These are phyloP conservation scores for Oophaga sylvatica DNA, from an alignment of 2,797 vertebrate genomes.

Conservation along the genomic window DNA sequence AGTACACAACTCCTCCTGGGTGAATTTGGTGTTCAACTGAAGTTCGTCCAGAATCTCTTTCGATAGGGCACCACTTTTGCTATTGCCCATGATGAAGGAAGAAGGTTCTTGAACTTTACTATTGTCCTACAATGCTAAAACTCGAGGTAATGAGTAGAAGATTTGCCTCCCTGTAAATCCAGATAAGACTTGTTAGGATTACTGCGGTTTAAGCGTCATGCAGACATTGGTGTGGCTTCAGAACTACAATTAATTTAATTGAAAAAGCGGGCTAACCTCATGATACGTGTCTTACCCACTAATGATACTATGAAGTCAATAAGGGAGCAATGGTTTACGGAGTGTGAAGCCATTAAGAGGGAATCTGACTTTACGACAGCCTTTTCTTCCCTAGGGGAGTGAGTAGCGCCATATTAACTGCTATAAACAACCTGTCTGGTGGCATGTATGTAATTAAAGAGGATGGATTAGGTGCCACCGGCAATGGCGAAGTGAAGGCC, in stretches of 20 bases:
- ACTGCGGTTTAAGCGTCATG: conserved; percentile 52
- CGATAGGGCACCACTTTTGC: conserved; percentile 85
- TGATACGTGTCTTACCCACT: not conserved
- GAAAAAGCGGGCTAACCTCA: not conserved
- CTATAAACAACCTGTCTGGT: not conserved
- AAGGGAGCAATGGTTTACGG: not conserved
- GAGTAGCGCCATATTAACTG: not conserved
- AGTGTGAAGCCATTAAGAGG: not conserved
- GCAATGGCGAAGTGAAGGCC: too few relatives aligned
- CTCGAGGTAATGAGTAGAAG: conserved; percentile 37
- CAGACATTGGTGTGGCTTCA: conserved; percentile 10
- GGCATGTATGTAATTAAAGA: too few relatives aligned
- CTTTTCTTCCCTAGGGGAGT: not conserved
- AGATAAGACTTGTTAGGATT: conserved; percentile 54
- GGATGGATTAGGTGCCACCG: too few relatives aligned
- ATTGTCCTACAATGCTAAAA: conserved; percentile 28
- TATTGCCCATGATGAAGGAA: conserved; percentile 82
- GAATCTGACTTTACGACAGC: not conserved
- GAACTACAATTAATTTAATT: conserved; percentile 23
- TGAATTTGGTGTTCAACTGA: conserved; percentile 86
- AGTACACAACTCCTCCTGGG: conserved; percentile 81
- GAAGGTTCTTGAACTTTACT: not conserved
- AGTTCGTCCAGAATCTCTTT: conserved; percentile 89
- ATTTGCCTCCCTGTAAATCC: conserved; percentile 51
- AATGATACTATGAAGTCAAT: not conserved